A percentile compares a stretch with the other conserved stretches of the same genome.
These are phyloP conservation scores for Apomyelois bistriatella DNA, from an alignment of 2,888 invertebrate species.

Conservation along the genomic window DNA sequence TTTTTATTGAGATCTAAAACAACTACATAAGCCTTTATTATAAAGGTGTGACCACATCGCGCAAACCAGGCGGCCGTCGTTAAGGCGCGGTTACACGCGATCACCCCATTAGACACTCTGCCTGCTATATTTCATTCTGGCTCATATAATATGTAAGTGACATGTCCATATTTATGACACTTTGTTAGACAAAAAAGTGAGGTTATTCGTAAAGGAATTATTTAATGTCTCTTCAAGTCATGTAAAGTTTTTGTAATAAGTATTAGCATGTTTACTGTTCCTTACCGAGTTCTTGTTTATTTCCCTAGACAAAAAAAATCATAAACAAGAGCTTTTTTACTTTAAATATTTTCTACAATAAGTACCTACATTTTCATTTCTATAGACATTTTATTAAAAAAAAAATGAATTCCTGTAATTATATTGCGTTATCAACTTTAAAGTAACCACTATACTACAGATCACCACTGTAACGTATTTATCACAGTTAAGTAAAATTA, in stretches of 20 bases:
- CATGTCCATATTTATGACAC: slow-evolving; percentile 63
- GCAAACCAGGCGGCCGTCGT: slow-evolving; percentile 31
- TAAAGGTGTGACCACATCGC: slow-evolving; percentile 44
- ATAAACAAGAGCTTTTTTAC: too few relatives aligned
- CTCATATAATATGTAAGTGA: slow-evolving; percentile 66
- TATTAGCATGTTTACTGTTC: slow-evolving; percentile 20
- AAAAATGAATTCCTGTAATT: too few relatives aligned
- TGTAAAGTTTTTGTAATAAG: slow-evolving; percentile 34
- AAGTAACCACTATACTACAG: too few relatives aligned
- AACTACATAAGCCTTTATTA: slow-evolving; percentile 19
- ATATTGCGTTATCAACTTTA: too few relatives aligned
- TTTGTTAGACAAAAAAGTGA: slow-evolving; percentile 50
- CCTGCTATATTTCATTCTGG: slow-evolving; percentile 59
- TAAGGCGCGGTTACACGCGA: slow-evolving; percentile 68
- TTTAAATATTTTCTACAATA: too few relatives aligned
- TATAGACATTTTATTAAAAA: too few relatives aligned
- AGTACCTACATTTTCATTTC: too few relatives aligned
- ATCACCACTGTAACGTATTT: too few relatives aligned
- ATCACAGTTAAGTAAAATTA: background rate
- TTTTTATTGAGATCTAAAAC: too few relatives aligned
- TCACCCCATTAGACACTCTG: slow-evolving; percentile 56
- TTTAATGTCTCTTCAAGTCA: slow-evolving; percentile 39
- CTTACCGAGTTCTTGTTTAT: slow-evolving; percentile 3
- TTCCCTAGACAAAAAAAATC: too few relatives aligned
- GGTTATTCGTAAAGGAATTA: slow-evolving; percentile 44